Percentiles rank a stretch among this genome's conserved stretches.
Conservation (phyloP, 1,140 invertebrate species). For the Idris sp. region DNA sequence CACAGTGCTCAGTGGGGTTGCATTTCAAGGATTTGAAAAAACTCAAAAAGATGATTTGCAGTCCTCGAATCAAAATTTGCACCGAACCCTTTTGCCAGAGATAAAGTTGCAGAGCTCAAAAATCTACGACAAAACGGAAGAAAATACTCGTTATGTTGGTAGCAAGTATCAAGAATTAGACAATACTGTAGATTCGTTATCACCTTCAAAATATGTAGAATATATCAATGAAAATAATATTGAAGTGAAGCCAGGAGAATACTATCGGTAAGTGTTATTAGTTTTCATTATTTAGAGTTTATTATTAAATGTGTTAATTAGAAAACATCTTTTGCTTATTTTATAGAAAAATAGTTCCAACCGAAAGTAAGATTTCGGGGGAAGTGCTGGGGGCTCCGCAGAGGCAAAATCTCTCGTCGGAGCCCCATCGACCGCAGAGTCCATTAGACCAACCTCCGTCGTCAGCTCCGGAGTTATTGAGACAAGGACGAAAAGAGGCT, state of each 20-base stretch:
- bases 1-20: conserved; percentile 68
- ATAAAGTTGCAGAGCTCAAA: conserved; percentile 71
- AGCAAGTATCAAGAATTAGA: conserved; percentile 21
- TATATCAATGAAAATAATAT: conserved; percentile 75
- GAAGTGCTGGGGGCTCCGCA: conserved; percentile 85
- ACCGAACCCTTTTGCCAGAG: conserved; percentile 62
- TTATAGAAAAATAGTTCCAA: conserved; percentile 66
- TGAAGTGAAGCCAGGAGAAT: conserved; percentile 72
- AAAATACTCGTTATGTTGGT: conserved; percentile 4
- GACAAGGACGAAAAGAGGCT: conserved; percentile 70
- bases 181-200: conserved; percentile 59
- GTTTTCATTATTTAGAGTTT: conserved; percentile 12
- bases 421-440: conserved; percentile 79
- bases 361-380: conserved; percentile 79
- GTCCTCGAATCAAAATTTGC: conserved; percentile 59
- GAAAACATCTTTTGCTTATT: no score
- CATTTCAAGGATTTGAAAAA: conserved; percentile 65
- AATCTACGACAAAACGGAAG: conserved; percentile 29
- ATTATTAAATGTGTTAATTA: no score
- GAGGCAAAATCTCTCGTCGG: conserved; percentile 81
- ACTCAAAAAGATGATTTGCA: conserved; percentile 56
- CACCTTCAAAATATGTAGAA: conserved; percentile 71
- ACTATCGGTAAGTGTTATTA: conserved; percentile 68
- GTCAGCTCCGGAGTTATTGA: conserved; percentile 57
- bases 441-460: conserved; percentile 61